These are phyloP conservation scores for Gadopsis bispinosus DNA, from an alignment of 2,797 vertebrate species.

Conservation along the genomic window DNA sequence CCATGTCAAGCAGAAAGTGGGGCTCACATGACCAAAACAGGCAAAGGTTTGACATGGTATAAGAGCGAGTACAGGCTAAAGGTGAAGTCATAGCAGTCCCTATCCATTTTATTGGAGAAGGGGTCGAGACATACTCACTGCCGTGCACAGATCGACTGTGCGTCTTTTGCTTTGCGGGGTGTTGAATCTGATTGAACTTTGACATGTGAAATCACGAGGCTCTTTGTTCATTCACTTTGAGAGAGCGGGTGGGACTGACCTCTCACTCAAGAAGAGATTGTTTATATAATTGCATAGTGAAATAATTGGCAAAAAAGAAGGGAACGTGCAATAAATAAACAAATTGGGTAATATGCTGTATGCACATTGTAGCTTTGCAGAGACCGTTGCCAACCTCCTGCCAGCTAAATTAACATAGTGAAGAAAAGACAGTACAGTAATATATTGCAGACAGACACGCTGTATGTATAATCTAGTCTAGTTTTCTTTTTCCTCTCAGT, in stretches of 20 bases:
- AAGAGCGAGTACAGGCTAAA: not conserved
- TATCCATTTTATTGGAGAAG: not conserved
- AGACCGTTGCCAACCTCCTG: not conserved
- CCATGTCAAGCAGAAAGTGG: not conserved
- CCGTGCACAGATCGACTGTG: not conserved
- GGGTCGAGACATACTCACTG: not conserved
- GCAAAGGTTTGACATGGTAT: not conserved
- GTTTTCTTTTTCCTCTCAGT: not conserved
- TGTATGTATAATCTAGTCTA: not conserved
- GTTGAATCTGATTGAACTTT: not conserved
- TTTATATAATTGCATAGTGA: not conserved
- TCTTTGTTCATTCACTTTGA: not conserved
- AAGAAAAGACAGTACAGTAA: no score
- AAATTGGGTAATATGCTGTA: no score
- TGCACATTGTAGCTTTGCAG: not conserved
- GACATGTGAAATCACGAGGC: not conserved
- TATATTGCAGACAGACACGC: not conserved
- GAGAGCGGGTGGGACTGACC: not conserved
- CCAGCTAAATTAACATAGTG: not conserved
- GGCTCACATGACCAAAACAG: not conserved
- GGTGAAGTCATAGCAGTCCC: not conserved
- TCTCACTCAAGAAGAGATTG: not conserved
- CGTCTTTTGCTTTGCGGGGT: not conserved
- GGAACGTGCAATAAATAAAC: not conserved
- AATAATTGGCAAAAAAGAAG: not conserved